phyloP scores from a whole-genome alignment of 2,113 vertebrate genomes.

The Nicator chloris region DNA sequence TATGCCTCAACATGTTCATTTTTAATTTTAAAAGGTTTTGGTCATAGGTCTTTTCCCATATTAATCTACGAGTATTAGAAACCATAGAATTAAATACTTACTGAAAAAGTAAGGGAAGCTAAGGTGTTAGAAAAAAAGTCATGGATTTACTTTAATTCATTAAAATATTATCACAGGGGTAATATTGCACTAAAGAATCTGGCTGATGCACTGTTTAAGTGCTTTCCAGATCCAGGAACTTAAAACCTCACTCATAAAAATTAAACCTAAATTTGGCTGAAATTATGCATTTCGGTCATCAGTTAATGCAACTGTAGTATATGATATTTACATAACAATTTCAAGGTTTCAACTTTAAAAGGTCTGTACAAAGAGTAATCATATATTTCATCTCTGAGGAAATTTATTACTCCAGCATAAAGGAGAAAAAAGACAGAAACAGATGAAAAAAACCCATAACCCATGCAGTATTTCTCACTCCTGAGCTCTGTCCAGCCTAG shows the following conservation, averaged over 20 bases:
- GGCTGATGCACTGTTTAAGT: not conserved
- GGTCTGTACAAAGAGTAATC: not conserved
- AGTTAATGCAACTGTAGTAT: not conserved
- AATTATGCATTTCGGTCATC: not conserved
- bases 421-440: not conserved
- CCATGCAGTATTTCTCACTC: not conserved
- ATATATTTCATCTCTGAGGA: not conserved
- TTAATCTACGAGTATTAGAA: not conserved
- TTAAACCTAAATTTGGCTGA: not conserved
- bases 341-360: not conserved
- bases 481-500: not conserved
- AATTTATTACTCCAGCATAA: not conserved
- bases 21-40: not conserved
- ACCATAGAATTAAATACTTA: not conserved
- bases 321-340: not conserved
- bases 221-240: not conserved
- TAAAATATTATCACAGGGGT: not conserved
- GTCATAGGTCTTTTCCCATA: not conserved
- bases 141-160: not conserved
- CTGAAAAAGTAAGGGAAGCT: not conserved
- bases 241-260: not conserved
- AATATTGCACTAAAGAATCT: not conserved
- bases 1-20: not conserved
- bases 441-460: not conserved
- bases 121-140: not conserved